phyloP scores from a whole-genome alignment of 2,113 vertebrate species.

The Sinocyclocheilus maitianheensis region DNA sequence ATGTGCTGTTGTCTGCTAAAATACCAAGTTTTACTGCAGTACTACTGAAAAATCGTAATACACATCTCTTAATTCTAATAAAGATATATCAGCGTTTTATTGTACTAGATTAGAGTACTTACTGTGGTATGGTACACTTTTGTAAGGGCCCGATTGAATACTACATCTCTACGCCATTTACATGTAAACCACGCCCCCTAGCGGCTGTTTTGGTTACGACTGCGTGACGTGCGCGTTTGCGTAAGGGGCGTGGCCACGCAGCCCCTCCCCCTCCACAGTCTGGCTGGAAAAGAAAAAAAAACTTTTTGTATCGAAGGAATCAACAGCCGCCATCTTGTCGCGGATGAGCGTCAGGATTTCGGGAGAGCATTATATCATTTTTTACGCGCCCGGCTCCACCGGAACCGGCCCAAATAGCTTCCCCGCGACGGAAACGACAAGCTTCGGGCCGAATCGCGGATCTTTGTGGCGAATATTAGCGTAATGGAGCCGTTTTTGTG shows the following conservation, averaged over 20 bases:
- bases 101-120: no score
- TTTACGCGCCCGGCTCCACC: constrained; percentile 70
- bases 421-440: constrained; percentile 62
- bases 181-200: background rate
- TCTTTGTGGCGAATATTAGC: constrained; percentile 67
- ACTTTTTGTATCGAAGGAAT: constrained; percentile 91
- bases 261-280: constrained; percentile 78
- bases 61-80: background rate
- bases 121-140: background rate
- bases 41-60: no score
- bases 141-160: background rate
- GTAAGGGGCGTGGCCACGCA: constrained; percentile 76
- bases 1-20: background rate
- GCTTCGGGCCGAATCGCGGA: constrained; percentile 58
- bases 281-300: constrained; percentile 89
- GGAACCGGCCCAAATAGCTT: constrained; percentile 73
- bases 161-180: background rate
- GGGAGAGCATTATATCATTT: constrained; percentile 76
- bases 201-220: background rate
- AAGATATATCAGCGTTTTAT: background rate
- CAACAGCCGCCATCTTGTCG: constrained; percentile 98
- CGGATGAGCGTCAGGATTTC: constrained; percentile 88
- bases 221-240: constrained; percentile 58
- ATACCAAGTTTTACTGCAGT: no score
- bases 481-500: constrained; percentile 67